Base-by-base conservation (phyloP, 1,140 invertebrate species). In the Triops cancriformis region DNA sequence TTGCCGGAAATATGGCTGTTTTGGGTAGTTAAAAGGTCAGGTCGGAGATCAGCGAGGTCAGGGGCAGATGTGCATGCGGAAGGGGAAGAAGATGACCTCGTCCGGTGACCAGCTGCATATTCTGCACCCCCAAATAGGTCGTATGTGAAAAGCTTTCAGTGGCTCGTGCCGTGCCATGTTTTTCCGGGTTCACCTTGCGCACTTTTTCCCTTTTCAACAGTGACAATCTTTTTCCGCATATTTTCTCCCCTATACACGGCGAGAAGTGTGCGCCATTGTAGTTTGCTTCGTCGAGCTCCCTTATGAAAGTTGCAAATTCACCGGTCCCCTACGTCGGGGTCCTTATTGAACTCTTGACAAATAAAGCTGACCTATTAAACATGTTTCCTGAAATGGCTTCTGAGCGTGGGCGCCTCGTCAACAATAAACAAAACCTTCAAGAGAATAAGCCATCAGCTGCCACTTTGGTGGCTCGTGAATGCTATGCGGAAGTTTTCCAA, bases 141-240 rank as follows among this genome's bases (percentile, higher is more conserved):
- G 51, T 64, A 64, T 64, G 51, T 64, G 51, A 64, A 64, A 64
- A 64, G 51, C 51, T 64, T 64, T 64, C 23, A 7, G 51, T 64
- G 51, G n/a, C 51, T 64, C 51, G 51, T 64, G 51, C 51, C 51
- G 51, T 18, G 51, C n/a, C 51, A 64, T 64, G 51, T 64, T 64
- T 64, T 64, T 64, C 51, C 51, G 51, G 51, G 51, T 64, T 64
- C 51, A 64, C 51, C 51, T 64, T 64, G 51, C 51, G 51, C 51
- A 23, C 51, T 64, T 64, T 64, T 64, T 23, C 51, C n/a, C 23
- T 64, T 64, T 64, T 18, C 51, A 64, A 18, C 3, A 64, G 10
- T 64, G 51, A 23, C 51, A 10, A 64, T 64, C 51, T 64, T 64
- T 64, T 64, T 64, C 51, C 51, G 51, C 51, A 64, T 64, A 64